A percentile compares a stretch with the other conserved stretches of the same genome.
Evolutionary conservation across 2,888 invertebrate species (phyloP).

Genomic region (Harpagoxenus sublaevis): DNA sequence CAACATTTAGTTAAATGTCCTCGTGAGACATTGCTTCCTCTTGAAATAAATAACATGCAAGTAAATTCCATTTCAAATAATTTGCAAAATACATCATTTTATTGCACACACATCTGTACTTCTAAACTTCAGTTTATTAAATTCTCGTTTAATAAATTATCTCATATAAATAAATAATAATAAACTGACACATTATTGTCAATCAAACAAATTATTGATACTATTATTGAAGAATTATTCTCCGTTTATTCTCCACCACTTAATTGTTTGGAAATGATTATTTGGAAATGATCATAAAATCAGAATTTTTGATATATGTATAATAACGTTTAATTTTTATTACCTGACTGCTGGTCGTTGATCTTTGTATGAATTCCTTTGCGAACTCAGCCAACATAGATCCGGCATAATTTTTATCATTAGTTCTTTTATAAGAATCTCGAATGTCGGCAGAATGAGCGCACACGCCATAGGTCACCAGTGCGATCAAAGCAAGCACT

Average conservation of each 20-base stretch:
- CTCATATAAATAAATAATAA: neutral
- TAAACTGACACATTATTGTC: neutral
- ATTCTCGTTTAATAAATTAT: neutral
- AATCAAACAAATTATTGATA: neutral
- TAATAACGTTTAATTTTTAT: conserved; percentile 78
- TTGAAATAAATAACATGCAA: neutral
- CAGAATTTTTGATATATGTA: neutral
- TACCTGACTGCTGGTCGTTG: conserved; percentile 90
- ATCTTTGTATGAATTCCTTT: conserved; percentile 90
- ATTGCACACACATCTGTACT: neutral
- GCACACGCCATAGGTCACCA: conserved; percentile 51
- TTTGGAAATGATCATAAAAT: neutral
- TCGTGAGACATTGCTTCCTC: neutral
- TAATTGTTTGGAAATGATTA: neutral
- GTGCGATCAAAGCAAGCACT: conserved; percentile 41
- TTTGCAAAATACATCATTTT: neutral
- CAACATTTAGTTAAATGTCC: neutral
- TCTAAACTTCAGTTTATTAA: neutral
- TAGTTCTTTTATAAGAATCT: conserved; percentile 44
- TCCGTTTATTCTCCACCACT: neutral
- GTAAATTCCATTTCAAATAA: neutral
- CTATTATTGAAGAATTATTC: neutral
- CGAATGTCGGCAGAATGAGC: conserved; percentile 59
- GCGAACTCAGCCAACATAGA: conserved; percentile 89
- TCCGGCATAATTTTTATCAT: conserved; percentile 76